Evolutionary conservation across 1,140 invertebrate species (phyloP).

Genomic region (Dysdera silvatica): DNA sequence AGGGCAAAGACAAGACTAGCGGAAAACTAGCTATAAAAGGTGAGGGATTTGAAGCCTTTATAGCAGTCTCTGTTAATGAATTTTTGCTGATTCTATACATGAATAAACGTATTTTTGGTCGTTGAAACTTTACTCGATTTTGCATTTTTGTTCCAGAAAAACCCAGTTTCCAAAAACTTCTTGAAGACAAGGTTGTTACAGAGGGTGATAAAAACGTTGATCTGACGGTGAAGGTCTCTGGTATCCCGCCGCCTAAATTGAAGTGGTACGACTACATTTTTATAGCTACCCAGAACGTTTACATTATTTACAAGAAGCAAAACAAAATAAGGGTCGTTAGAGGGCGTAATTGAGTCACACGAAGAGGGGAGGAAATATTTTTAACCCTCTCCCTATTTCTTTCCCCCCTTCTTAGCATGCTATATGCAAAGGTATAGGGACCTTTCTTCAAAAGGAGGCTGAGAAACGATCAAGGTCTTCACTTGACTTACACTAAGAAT

Average conservation of each 20-base stretch:
- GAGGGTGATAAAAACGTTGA: conserved; percentile 68
- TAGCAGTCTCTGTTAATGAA: background rate
- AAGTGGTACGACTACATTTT: conserved; percentile 54
- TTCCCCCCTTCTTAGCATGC: no score
- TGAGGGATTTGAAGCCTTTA: background rate
- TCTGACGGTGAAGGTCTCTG: conserved; percentile 70
- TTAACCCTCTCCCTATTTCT: no score
- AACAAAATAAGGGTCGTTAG: no score
- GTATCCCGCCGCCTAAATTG: conserved; percentile 68
- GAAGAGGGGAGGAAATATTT: no score
- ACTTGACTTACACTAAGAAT: no score
- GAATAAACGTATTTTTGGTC: background rate
- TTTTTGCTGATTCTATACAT: conserved; percentile 57
- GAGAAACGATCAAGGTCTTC: no score
- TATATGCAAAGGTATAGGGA: no score
- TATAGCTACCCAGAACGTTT: background rate
- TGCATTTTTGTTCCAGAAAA: conserved; percentile 8
- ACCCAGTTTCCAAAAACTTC: conserved; percentile 47
- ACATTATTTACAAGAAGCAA: no score
- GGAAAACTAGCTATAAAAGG: conserved; percentile 37
- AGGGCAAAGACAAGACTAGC: conserved; percentile 31
- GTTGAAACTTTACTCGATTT: background rate
- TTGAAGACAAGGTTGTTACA: conserved; percentile 56
- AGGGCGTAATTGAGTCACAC: no score
- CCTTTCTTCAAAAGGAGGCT: no score